These are phyloP conservation scores for Meloidogyne exigua DNA, from an alignment of 1,140 invertebrate species.

Conservation along the genomic window DNA sequence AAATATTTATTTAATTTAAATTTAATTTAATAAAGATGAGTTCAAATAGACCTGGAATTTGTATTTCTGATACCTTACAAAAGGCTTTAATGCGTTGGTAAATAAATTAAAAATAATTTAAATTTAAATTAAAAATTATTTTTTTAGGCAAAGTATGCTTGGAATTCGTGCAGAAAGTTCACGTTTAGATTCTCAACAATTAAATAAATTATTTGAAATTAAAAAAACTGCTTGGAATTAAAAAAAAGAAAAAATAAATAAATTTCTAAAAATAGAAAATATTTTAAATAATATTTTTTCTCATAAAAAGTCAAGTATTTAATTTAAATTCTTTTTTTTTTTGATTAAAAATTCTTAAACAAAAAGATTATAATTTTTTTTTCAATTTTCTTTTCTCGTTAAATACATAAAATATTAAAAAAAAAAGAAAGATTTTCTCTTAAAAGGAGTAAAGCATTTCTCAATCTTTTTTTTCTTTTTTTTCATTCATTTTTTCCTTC, in stretches of 20 bases:
- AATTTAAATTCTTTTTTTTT: too few species aligned
- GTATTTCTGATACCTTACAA: constrained; percentile 54
- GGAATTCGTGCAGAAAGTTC: constrained; percentile 41
- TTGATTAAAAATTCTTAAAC: not conserved
- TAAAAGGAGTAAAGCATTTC: not conserved
- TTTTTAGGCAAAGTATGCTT: constrained; percentile 46
- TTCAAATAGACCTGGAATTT: constrained; percentile 44
- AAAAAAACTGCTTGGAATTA: constrained; percentile 39
- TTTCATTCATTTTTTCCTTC: too few species aligned
- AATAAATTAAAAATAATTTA: not conserved
- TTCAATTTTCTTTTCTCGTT: not conserved
- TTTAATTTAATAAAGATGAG: constrained; percentile 39
- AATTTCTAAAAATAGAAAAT: too few species aligned
- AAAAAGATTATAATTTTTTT: not conserved
- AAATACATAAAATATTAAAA: not conserved
- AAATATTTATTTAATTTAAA: not conserved
- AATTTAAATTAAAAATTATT: too few species aligned
- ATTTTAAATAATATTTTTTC: too few species aligned
- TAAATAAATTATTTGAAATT: constrained; percentile 32
- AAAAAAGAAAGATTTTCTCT: not conserved
- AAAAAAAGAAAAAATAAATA: not conserved
- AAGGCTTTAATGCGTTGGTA: constrained; percentile 54
- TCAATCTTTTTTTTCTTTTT: not conserved
- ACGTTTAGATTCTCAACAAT: constrained; percentile 30
- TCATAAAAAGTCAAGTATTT: not conserved